Evolutionary conservation across 1,140 invertebrate genomes (phyloP).

Genomic region (Oscheius sp.): DNA sequence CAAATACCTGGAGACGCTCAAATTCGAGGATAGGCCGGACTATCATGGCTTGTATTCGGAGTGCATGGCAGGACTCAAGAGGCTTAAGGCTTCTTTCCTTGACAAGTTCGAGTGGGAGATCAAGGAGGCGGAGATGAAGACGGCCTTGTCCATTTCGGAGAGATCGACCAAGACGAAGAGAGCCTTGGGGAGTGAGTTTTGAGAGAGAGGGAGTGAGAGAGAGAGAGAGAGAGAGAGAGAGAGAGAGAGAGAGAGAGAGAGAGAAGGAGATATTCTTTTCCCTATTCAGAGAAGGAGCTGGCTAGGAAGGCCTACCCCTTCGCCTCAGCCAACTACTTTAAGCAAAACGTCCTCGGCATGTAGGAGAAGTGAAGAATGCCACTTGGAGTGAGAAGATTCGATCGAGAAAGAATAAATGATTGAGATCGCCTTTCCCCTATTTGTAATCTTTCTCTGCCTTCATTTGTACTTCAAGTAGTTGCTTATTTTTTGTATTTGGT

Average conservation of each 20-base stretch:
- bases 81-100: constrained; percentile 32
- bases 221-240: too few species aligned
- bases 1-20: constrained; percentile 41
- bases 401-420: too few species aligned
- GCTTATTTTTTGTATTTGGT: too few species aligned
- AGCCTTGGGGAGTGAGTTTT: not conserved
- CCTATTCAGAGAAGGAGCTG: constrained; percentile 11
- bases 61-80: constrained; percentile 31
- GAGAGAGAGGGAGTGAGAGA: too few species aligned
- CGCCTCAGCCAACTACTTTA: constrained; percentile 33
- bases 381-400: too few species aligned
- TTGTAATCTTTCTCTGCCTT: too few species aligned
- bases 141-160: constrained; percentile 37
- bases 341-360: constrained; percentile 21
- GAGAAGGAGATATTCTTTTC: too few species aligned
- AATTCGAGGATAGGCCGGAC: constrained; percentile 45
- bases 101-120: constrained; percentile 39
- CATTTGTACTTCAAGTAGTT: too few species aligned
- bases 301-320: constrained; percentile 45
- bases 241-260: too few species aligned
- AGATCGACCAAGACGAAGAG: constrained; percentile 17
- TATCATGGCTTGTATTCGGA: constrained; percentile 45
- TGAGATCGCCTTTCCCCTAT: too few species aligned
- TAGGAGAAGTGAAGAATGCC: too few species aligned
- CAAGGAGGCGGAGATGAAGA: constrained; percentile 14